phyloP scores from a whole-genome alignment of 64 coral and sea anemone genomes.

The Pocillopora verrucosa region DNA sequence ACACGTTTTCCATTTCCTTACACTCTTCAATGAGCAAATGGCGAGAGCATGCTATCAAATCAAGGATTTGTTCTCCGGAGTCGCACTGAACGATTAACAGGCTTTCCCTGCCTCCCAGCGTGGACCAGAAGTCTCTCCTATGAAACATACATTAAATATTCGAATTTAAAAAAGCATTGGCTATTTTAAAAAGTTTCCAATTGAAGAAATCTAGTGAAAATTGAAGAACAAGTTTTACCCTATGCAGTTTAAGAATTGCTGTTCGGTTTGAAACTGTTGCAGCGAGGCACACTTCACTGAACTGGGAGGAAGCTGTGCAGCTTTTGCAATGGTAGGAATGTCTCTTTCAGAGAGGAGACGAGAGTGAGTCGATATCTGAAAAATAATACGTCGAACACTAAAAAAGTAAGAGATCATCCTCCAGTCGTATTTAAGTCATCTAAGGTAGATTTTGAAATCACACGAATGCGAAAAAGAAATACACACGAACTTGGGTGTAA shows the following conservation, averaged over 20 bases:
- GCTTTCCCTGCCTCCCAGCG: conserved; percentile 45
- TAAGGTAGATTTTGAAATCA: too few relatives aligned
- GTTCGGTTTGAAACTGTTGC: conserved; percentile 70
- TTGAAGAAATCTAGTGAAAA: too few relatives aligned
- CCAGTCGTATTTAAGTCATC: too few relatives aligned
- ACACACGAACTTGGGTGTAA: too few relatives aligned
- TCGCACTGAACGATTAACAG: conserved; percentile 68
- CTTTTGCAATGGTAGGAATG: conserved; percentile 19
- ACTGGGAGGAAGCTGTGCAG: not conserved
- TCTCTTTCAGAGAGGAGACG: conserved; percentile 47
- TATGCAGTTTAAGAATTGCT: conserved; percentile 52
- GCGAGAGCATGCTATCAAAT: conserved; percentile 67
- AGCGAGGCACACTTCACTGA: conserved; percentile 32
- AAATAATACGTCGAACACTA: not conserved
- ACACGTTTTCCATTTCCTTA: conserved; percentile 33
- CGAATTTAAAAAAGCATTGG: too few relatives aligned
- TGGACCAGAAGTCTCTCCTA: conserved; percentile 55
- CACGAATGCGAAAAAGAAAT: too few relatives aligned
- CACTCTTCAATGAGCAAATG: conserved; percentile 68
- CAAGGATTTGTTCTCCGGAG: conserved; percentile 36
- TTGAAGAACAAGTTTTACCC: not conserved
- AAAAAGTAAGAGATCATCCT: not conserved
- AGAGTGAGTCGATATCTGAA: conserved; percentile 54
- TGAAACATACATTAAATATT: not conserved
- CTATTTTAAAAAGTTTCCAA: too few relatives aligned